Conservation (phyloP, 2,888 invertebrate genomes). For the Eurois occulta region DNA sequence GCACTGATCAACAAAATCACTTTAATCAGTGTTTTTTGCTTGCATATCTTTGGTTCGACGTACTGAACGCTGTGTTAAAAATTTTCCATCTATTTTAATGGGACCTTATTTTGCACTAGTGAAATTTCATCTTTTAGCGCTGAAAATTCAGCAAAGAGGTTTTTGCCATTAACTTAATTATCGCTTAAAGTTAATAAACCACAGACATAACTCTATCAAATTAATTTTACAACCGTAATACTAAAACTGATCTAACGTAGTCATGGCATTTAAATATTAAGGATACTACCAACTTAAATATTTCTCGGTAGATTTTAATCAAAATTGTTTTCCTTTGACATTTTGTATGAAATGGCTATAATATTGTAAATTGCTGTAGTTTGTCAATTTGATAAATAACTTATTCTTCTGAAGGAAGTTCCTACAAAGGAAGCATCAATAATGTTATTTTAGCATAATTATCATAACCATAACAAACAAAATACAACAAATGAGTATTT, state of each 20-base stretch:
- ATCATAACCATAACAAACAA: neutral
- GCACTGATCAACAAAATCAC: too few species aligned
- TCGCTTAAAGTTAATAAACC: neutral
- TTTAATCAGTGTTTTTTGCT: too few species aligned
- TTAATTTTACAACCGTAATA: neutral
- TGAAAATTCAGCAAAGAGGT: neutral
- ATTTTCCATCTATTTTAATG: too few species aligned
- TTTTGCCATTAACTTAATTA: neutral
- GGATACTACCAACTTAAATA: neutral
- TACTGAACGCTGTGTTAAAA: too few species aligned
- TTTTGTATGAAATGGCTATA: neutral
- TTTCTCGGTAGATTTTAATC: neutral
- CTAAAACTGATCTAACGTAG: neutral
- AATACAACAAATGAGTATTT: neutral
- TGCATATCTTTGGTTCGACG: too few species aligned
- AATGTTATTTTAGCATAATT: neutral
- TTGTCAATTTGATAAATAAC: neutral
- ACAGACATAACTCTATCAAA: neutral
- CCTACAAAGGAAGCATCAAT: neutral
- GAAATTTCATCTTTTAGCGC: neutral
- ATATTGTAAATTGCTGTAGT: too few species aligned
- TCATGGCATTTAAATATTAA: neutral
- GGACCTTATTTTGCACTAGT: neutral
- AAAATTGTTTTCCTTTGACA: neutral
- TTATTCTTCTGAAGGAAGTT: neutral